Evolutionary conservation across 2,113 vertebrate species (phyloP).

Genomic region (Lampris megalopsis): DNA sequence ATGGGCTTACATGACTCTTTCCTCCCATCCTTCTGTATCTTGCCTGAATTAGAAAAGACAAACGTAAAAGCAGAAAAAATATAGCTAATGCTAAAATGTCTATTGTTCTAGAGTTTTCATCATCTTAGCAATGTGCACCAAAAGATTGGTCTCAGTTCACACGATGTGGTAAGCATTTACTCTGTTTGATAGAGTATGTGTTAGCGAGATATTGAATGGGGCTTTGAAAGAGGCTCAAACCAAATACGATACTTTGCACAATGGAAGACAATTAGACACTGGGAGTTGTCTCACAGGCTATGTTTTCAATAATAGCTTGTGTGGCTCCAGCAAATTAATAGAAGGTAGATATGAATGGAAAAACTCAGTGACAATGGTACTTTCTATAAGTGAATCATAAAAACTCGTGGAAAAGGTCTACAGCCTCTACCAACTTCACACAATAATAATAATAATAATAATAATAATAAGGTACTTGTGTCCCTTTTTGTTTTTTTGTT

Average conservation of each 20-base stretch:
- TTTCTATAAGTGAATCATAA: no score
- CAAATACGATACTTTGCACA: background rate
- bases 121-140: background rate
- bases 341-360: background rate
- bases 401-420: no score
- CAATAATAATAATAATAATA: no score
- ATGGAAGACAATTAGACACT: constrained; percentile 4
- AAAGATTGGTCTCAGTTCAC: background rate
- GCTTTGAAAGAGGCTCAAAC: background rate
- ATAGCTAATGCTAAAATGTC: background rate
- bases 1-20: constrained; percentile 99
- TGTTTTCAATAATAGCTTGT: constrained; percentile 18
- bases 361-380: no score
- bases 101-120: no score
- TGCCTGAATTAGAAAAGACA: constrained; percentile 80
- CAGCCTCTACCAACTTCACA: no score
- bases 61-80: background rate
- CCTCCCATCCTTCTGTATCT: constrained; percentile 92
- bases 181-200: background rate
- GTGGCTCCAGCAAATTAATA: background rate
- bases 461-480: no score
- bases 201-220: constrained; percentile 5
- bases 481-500: no score
- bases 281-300: constrained; percentile 6
- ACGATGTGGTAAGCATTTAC: background rate